These are phyloP conservation scores for Trilocha varians DNA, from an alignment of 2,888 invertebrate genomes.

Conservation along the genomic window DNA sequence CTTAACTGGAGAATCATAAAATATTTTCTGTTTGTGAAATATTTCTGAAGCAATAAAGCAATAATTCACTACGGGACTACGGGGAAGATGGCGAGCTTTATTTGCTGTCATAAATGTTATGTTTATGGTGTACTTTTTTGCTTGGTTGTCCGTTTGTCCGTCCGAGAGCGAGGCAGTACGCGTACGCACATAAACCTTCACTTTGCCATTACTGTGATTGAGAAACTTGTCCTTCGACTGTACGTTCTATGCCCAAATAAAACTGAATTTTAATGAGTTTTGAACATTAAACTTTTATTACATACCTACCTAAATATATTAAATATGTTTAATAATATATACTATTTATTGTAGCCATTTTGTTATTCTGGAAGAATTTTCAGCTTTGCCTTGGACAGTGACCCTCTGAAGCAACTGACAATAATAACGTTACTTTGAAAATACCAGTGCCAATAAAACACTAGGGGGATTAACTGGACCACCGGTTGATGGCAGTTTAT, in stretches of 20 bases:
- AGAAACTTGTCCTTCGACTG: slow-evolving; percentile 27
- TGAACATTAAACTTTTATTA: no score
- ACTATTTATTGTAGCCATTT: no score
- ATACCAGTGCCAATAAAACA: no score
- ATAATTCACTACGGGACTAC: slow-evolving; percentile 72
- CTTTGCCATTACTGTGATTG: slow-evolving; percentile 50
- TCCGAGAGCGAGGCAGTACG: slow-evolving; percentile 28
- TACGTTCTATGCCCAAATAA: neutral
- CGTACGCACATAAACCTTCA: slow-evolving; percentile 50
- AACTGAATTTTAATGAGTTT: no score
- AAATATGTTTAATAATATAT: no score
- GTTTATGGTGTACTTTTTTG: slow-evolving; percentile 70
- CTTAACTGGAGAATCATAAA: slow-evolving; percentile 73
- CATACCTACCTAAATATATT: no score
- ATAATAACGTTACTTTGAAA: no score
- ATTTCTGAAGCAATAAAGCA: slow-evolving; percentile 74
- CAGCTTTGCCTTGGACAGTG: no score
- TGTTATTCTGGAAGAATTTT: no score
- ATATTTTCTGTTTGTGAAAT: slow-evolving; percentile 74
- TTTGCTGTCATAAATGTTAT: slow-evolving; percentile 70
- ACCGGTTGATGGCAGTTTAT: no score
- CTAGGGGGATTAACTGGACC: no score
- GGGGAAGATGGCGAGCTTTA: slow-evolving; percentile 69
- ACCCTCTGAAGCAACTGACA: no score
- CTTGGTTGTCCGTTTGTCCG: slow-evolving; percentile 28